phyloP scores from a whole-genome alignment of 2,888 invertebrate genomes.

The Philereme transversata region DNA sequence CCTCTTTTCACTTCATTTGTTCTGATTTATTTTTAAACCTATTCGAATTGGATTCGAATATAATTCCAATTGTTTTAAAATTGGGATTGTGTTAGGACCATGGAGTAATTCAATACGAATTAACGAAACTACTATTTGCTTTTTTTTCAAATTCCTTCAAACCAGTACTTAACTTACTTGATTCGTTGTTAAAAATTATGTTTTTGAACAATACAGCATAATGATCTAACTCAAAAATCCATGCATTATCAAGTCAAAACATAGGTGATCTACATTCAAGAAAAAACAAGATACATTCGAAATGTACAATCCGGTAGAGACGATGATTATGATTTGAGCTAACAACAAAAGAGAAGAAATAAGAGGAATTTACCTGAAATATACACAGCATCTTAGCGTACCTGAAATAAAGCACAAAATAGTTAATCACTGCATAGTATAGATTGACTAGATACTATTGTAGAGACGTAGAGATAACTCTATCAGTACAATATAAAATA shows the following conservation, averaged over 20 bases:
- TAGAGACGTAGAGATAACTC: constrained; percentile 36
- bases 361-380: constrained; percentile 64
- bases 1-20: constrained; percentile 79
- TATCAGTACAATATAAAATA: constrained; percentile 57
- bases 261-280: constrained; percentile 10
- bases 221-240: constrained; percentile 7
- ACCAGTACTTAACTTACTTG: constrained; percentile 9
- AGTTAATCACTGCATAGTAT: constrained; percentile 28
- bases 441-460: neutral
- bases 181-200: constrained; percentile 5
- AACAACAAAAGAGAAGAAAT: constrained; percentile 31
- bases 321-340: constrained; percentile 22
- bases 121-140: constrained; percentile 68
- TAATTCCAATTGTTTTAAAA: constrained; percentile 57
- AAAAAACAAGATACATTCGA: neutral
- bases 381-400: constrained; percentile 73
- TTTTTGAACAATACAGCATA: neutral
- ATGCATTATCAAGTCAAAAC: constrained; percentile 7
- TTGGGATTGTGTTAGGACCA: constrained; percentile 64
- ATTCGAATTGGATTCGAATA: constrained; percentile 64
- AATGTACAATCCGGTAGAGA: constrained; percentile 1
- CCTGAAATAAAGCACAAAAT: constrained; percentile 58
- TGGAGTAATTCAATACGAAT: constrained; percentile 80
- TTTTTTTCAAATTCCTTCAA: constrained; percentile 25
- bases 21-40: constrained; percentile 55